A percentile compares a stretch with the other conserved stretches of the same genome.
Conservation (phyloP, 2,888 invertebrate species). For the Callosobruchus maculatus region DNA sequence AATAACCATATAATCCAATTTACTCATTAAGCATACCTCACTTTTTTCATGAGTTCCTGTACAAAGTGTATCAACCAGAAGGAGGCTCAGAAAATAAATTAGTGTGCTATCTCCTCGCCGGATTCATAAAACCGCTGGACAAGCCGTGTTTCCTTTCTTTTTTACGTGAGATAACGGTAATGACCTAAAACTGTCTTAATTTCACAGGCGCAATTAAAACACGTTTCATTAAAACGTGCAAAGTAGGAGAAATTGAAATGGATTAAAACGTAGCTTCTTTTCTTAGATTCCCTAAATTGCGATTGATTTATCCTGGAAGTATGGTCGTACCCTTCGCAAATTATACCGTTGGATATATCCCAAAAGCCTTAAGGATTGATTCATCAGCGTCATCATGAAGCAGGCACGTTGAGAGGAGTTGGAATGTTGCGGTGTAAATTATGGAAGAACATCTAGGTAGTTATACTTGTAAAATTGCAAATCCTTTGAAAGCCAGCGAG, state of each 20-base stretch:
- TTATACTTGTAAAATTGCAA: too few relatives aligned
- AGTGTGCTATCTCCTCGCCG: neutral
- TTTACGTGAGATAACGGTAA: neutral
- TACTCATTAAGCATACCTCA: neutral
- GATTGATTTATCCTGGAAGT: too few relatives aligned
- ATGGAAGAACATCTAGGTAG: too few relatives aligned
- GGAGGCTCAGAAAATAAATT: neutral
- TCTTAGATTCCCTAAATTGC: too few relatives aligned
- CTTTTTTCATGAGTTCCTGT: neutral
- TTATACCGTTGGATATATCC: too few relatives aligned
- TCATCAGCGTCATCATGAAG: too few relatives aligned
- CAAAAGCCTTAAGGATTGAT: too few relatives aligned
- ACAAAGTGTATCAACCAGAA: neutral
- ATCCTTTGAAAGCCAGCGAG: too few relatives aligned
- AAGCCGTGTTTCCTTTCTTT: neutral
- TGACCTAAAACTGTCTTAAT: neutral
- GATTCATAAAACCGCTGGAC: neutral
- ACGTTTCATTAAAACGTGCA: neutral
- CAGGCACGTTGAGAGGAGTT: too few relatives aligned
- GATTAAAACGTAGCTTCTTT: neutral
- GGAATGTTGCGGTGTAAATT: too few relatives aligned
- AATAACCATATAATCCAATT: neutral
- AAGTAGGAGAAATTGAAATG: neutral
- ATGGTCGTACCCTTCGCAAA: too few relatives aligned
- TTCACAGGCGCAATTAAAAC: neutral